These are phyloP conservation scores for Pandion haliaetus DNA, from an alignment of 2,113 vertebrate species.

Conservation along the genomic window DNA sequence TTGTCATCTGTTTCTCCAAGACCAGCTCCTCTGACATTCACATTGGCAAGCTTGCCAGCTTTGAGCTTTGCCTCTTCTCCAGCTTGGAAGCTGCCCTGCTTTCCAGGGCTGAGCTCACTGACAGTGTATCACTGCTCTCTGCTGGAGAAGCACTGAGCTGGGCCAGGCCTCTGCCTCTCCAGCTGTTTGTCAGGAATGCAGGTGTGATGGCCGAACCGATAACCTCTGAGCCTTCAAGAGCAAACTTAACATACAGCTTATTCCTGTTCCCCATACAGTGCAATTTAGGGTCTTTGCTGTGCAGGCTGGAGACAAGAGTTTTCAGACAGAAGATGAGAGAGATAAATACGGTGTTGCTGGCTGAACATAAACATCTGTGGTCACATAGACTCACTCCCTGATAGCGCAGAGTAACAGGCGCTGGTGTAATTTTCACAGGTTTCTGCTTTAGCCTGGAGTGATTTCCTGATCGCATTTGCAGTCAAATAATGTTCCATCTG, in stretches of 20 bases:
- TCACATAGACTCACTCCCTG: not conserved
- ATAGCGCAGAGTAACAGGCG: not conserved
- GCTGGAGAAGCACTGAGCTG: constrained; percentile 76
- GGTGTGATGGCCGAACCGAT: constrained; percentile 55
- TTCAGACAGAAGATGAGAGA: not conserved
- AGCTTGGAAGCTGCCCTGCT: constrained; percentile 36
- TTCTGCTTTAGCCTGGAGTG: not conserved
- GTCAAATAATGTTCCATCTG: not conserved
- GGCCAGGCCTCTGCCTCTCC: constrained; percentile 5
- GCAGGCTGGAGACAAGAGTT: not conserved
- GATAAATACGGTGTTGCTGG: not conserved
- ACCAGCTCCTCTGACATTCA: not conserved
- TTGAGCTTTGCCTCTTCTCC: constrained; percentile 33
- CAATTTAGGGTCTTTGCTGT: not conserved
- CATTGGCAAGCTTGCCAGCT: constrained; percentile 32
- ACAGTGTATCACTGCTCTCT: constrained; percentile 83
- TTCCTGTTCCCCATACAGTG: not conserved
- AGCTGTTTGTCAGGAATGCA: constrained; percentile 55
- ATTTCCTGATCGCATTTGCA: not conserved
- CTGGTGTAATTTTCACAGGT: not conserved
- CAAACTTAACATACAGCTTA: not conserved
- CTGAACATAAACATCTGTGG: not conserved
- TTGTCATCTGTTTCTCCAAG: not conserved
- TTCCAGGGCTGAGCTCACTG: constrained; percentile 56
- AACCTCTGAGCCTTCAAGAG: constrained; percentile 19